Evolutionary conservation across 1,140 invertebrate species (phyloP), one percentile per base, ranked within the genome.

Genomic region (Cyclina sinensis): DNA sequence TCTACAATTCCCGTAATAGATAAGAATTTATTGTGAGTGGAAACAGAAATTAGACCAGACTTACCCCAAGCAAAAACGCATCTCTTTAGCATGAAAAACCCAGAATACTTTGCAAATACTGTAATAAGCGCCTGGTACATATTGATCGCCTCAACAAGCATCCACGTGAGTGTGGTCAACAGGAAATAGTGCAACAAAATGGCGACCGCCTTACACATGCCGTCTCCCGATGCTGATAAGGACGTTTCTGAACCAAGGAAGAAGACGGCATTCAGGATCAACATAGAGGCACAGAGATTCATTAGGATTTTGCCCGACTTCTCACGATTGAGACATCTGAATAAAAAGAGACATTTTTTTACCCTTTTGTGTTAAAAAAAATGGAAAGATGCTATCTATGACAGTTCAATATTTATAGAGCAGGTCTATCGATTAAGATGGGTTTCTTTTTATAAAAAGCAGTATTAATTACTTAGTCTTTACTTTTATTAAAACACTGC

Each of bases 41-140:
- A n/a, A n/a, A n/a, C n/a, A n/a, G n/a, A n/a, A n/a, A n/a, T n/a
- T n/a, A n/a, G n/a, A n/a, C 16, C 7, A 9, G 7, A 92, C 94
- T 95, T 94, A 97, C 96, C 96, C 96, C 96, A 96, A 16, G 95
- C 96, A 39, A 95, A 88, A 16, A 96, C n/a, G 78, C 94, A 94
- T 85, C 96, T 91, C 90, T 96, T 96, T 18, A 96, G 68, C 92
- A 96, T 95, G 89, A 96, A 97, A 35, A 94, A 93, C 4, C 94
- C 95, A 37, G 96, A 96, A 37, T 96, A 95, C 37, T 96, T 96
- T 84, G 90, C 91, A 88, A 96, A 96, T 0, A 96, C 96, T n/a
- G 95, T 95, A 46, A 96, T 96, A 2, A 96, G 93, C 14, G 96
- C 93, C 39, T 96, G 96, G 91, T 96, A 96, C 96, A 96, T 96